Conservation (phyloP, 2,888 invertebrate species). For the Sclerodermus sp. region DNA sequence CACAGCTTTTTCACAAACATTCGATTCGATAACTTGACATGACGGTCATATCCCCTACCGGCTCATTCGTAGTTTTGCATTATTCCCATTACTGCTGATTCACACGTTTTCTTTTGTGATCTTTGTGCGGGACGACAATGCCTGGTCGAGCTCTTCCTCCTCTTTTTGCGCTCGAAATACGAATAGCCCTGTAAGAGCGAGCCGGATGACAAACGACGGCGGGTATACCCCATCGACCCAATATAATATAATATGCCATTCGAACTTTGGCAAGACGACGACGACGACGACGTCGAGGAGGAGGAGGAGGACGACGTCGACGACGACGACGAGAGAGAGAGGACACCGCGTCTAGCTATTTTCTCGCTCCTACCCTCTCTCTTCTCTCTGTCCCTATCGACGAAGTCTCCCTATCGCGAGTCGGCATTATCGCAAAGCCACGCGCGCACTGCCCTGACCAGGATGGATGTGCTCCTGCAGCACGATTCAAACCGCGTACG, state of each 20-base stretch:
- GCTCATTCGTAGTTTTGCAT: constrained; percentile 49
- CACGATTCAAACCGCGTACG: no score
- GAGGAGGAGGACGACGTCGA: neutral
- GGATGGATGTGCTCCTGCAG: no score
- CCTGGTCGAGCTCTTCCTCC: constrained; percentile 24
- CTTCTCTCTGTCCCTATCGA: no score
- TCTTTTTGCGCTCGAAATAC: constrained; percentile 30
- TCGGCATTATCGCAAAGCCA: no score
- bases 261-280: neutral
- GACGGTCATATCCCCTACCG: no score
- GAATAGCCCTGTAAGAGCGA: constrained; percentile 32
- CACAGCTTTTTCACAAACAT: no score
- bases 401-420: no score
- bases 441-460: no score
- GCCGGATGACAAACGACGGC: constrained; percentile 40
- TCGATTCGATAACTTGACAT: no score
- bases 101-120: constrained; percentile 53
- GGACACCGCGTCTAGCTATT: no score
- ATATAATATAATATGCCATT: constrained; percentile 32
- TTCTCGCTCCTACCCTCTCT: no score
- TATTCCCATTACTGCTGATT: constrained; percentile 56
- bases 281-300: neutral
- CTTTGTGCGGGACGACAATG: constrained; percentile 51
- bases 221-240: constrained; percentile 28
- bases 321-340: neutral